phyloP scores from a whole-genome alignment of 2,797 vertebrate species.

The Glossophaga mutica region DNA sequence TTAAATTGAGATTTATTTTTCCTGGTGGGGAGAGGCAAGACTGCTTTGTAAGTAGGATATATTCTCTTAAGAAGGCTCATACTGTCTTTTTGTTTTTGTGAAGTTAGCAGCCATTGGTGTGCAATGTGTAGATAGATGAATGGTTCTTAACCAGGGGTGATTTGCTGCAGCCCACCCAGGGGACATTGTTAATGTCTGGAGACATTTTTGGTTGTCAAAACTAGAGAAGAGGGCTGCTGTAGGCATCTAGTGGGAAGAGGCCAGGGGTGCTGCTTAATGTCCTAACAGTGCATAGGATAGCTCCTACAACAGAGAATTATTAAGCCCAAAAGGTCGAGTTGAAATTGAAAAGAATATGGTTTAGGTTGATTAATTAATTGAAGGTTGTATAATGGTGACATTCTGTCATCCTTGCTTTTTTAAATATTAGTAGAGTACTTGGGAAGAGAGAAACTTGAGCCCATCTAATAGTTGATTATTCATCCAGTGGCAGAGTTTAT shows the following conservation, averaged over 20 bases:
- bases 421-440: neutral
- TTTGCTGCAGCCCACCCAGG: neutral
- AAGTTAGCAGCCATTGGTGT: neutral
- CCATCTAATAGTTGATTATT: neutral
- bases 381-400: neutral
- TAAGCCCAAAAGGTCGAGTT: neutral
- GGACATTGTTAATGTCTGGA: neutral
- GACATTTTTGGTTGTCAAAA: neutral
- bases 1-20: slow-evolving; percentile 12
- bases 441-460: neutral
- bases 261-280: neutral
- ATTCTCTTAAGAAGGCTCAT: neutral
- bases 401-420: neutral
- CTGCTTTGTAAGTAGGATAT: neutral
- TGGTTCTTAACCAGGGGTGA: neutral
- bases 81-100: neutral
- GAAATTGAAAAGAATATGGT: neutral
- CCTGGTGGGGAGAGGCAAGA: neutral
- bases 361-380: neutral
- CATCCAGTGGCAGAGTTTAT: neutral
- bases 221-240: neutral
- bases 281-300: neutral
- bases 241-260: neutral
- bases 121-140: neutral
- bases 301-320: neutral